Evolutionary conservation across 2,888 invertebrate species (phyloP).

Genomic region (Phrixothrix hirtus): DNA sequence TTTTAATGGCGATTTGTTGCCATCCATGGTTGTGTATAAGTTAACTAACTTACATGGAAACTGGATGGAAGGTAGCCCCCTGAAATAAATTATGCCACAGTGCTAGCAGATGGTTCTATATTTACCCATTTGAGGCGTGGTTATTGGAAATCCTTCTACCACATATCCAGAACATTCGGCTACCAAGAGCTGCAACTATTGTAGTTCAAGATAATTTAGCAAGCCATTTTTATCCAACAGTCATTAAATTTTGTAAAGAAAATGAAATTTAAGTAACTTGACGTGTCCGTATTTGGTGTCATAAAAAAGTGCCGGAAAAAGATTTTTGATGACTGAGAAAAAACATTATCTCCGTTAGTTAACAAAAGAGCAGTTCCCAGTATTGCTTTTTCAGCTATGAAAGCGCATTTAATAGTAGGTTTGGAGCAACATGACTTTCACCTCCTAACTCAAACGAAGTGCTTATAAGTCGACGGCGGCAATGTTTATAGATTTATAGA

Average conservation of each 20-base stretch:
- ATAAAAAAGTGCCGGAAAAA: conserved; percentile 26
- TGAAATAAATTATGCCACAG: conserved; percentile 32
- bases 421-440: no score
- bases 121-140: no score
- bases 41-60: conserved; percentile 28
- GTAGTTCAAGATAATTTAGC: conserved; percentile 44
- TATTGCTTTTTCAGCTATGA: no score
- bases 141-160: conserved; percentile 33
- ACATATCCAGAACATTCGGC: conserved; percentile 25
- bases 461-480: no score
- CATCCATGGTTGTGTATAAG: conserved; percentile 48
- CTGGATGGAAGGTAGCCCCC: conserved; percentile 28
- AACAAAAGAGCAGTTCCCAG: no score
- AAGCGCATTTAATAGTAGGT: no score
- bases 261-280: conserved; percentile 28
- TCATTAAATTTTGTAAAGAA: conserved; percentile 16
- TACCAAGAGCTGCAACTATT: conserved; percentile 24
- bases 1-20: conserved; percentile 41
- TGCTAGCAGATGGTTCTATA: conserved; percentile 34
- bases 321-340: conserved; percentile 27
- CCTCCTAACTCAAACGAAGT: no score
- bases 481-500: no score
- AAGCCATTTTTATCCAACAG: conserved; percentile 32
- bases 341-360: no score
- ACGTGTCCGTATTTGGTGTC: conserved; percentile 26